Evolutionary conservation across 1,140 invertebrate species (phyloP), one percentile per base, ranked within the genome.

Genomic region (Sinonovacula constricta): DNA sequence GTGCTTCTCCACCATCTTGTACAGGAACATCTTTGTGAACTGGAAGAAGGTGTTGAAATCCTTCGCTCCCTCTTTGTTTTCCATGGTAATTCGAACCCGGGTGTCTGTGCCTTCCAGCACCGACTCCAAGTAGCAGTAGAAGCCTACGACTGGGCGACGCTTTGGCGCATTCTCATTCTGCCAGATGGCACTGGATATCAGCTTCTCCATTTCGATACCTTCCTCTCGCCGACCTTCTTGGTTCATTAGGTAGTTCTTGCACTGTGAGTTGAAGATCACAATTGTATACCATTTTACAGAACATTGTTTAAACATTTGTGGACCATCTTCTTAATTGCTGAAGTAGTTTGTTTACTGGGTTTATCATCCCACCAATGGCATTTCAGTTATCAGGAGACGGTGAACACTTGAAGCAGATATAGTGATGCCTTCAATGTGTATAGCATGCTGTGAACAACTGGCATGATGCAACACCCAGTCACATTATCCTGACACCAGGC

Each of bases 31-130:
- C 56, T 78, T 78, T 0, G 67, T 51, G 57, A 78, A 78, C 66
- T 78, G 75, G 24, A 60, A 69, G 31, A 78, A 78, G 0, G 66
- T 69, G 31, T 78, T 78, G 56, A 63, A 78, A 26, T 78, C 75
- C 18, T 57, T 36, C 22, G 1, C 34, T n/a, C 75, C 75, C 51
- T 78, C 75, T 56, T 62, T 69, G 22, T 57, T 63, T 5, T 78
- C 75, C 75, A 78, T 69, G 34, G 53, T 10, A 12, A 78, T 57
- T 14, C 30, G 30, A 26, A 78, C 62, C 34, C 59, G 69, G 14
- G 75, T 63, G 3, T 68, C 59, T 36, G 62, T 78, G 14, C 51
- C 75, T 1, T 36, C 59, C 1, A 70, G 51, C 5, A 62, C 31
- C 2, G 75, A 78, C 45, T 68, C 34, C 65, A 78, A 62, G 54